Percentiles rank a stretch among this genome's conserved stretches.
Evolutionary conservation across 92 coral and sea anemone genomes (phyloP).

Genomic region (Phenganax stokvisi): DNA sequence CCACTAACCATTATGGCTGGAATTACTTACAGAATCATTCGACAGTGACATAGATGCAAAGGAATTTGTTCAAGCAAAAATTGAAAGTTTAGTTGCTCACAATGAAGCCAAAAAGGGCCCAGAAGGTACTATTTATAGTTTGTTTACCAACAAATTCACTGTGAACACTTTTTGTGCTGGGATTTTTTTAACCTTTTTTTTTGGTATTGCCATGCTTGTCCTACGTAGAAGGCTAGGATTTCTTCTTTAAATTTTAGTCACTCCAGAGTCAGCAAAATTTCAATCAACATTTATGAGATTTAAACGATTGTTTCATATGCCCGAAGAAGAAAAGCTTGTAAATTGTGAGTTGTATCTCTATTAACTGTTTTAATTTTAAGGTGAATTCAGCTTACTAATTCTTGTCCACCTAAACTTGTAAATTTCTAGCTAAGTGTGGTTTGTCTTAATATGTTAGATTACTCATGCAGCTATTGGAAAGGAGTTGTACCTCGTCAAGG

Average conservation of each 20-base stretch:
- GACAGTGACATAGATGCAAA: constrained; percentile 90
- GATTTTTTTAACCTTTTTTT: background rate
- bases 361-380: background rate
- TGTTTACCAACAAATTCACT: background rate
- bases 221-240: background rate
- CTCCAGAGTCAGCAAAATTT: constrained; percentile 73
- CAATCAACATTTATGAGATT: constrained; percentile 80
- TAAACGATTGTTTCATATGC: constrained; percentile 79
- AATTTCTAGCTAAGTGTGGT: too few relatives aligned
- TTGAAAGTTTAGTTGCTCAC: constrained; percentile 88
- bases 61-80: constrained; percentile 95
- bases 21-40: constrained; percentile 55
- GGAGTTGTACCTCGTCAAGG: constrained; percentile 98
- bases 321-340: constrained; percentile 84
- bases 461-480: constrained; percentile 98
- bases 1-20: background rate
- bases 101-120: constrained; percentile 65
- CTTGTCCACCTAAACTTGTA: background rate
- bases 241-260: constrained; percentile 28
- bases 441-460: constrained; percentile 48
- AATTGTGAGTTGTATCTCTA: constrained; percentile 62
- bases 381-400: background rate
- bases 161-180: background rate
- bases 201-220: too few relatives aligned
- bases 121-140: constrained; percentile 21